Percentiles rank a stretch among this genome's conserved stretches.
phyloP scores from a whole-genome alignment of 2,113 vertebrate species.

The Cynoglossus semilaevis region DNA sequence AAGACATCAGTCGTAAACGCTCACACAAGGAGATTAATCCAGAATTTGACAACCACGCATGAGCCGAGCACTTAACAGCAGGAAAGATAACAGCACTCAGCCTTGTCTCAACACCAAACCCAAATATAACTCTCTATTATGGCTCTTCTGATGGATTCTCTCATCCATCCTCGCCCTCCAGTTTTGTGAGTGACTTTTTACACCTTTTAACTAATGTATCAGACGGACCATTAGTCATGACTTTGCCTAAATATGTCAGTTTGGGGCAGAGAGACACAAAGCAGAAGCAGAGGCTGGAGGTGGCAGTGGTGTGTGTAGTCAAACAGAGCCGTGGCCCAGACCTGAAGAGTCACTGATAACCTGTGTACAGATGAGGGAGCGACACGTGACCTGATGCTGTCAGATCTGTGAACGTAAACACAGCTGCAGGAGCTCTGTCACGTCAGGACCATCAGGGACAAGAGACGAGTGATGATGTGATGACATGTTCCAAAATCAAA shows the following conservation, averaged over 20 bases:
- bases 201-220: constrained; percentile 41
- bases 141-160: constrained; percentile 19
- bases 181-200: constrained; percentile 10
- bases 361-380: not conserved
- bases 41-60: constrained; percentile 11
- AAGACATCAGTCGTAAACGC: too few species aligned
- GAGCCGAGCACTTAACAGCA: constrained; percentile 33
- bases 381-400: not conserved
- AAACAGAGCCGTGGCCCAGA: not conserved
- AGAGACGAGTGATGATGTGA: constrained; percentile 1
- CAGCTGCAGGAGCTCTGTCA: constrained; percentile 1
- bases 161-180: not conserved
- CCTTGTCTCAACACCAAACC: constrained; percentile 26
- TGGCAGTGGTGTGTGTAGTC: constrained; percentile 25
- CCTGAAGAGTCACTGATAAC: constrained; percentile 34
- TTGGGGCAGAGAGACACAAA: constrained; percentile 51
- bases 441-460: not conserved
- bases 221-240: constrained; percentile 45
- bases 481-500: constrained; percentile 30
- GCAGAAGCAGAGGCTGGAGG: constrained; percentile 36
- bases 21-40: constrained; percentile 10
- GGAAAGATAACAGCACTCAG: constrained; percentile 31
- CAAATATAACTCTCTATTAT: constrained; percentile 30
- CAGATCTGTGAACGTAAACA: constrained; percentile 21
- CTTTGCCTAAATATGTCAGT: constrained; percentile 68